Percentiles rank a stretch among this genome's conserved stretches.
phyloP scores from a whole-genome alignment of 1,140 invertebrate species.

The Zaprionus kolodkinae region DNA sequence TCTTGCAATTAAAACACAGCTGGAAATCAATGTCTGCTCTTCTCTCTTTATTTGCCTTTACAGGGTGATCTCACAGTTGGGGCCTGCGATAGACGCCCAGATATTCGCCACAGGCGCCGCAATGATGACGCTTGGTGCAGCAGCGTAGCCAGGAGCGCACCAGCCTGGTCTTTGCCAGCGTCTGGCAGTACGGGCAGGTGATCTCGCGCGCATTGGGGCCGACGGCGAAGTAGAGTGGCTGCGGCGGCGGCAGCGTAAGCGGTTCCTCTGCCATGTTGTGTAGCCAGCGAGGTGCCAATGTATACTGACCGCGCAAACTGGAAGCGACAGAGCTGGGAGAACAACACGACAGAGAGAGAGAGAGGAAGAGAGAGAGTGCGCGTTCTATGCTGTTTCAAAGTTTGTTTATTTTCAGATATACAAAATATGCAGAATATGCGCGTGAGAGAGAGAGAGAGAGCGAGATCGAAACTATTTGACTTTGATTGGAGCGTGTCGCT shows the following conservation, averaged over 20 bases:
- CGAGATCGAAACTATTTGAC: slow-evolving; percentile 40
- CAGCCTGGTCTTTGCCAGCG: slow-evolving; percentile 62
- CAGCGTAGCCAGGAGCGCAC: slow-evolving; percentile 60
- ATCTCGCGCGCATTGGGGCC: slow-evolving; percentile 78
- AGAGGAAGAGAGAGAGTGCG: neutral
- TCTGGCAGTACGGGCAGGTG: slow-evolving; percentile 74
- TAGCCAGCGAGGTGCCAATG: slow-evolving; percentile 31
- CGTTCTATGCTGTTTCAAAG: neutral
- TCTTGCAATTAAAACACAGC: slow-evolving; percentile 1
- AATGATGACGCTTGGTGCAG: slow-evolving; percentile 72
- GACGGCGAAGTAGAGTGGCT: slow-evolving; percentile 73
- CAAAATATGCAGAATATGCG: slow-evolving; percentile 25
- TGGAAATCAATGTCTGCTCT: neutral
- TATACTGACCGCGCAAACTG: slow-evolving; percentile 40
- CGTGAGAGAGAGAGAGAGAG: neutral
- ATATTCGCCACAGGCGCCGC: slow-evolving; percentile 78
- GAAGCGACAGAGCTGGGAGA: slow-evolving; percentile 3
- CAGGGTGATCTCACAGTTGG: slow-evolving; percentile 42
- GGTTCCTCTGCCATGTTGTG: slow-evolving; percentile 46
- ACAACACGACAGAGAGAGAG: slow-evolving; percentile 18
- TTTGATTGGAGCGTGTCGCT: slow-evolving; percentile 61
- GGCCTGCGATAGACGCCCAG: slow-evolving; percentile 75
- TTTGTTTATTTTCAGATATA: slow-evolving; percentile 37
- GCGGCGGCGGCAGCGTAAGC: slow-evolving; percentile 32
- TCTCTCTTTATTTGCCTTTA: neutral